Conservation (phyloP, 2,797 vertebrate species). For the Enteromius mattozi region DNA sequence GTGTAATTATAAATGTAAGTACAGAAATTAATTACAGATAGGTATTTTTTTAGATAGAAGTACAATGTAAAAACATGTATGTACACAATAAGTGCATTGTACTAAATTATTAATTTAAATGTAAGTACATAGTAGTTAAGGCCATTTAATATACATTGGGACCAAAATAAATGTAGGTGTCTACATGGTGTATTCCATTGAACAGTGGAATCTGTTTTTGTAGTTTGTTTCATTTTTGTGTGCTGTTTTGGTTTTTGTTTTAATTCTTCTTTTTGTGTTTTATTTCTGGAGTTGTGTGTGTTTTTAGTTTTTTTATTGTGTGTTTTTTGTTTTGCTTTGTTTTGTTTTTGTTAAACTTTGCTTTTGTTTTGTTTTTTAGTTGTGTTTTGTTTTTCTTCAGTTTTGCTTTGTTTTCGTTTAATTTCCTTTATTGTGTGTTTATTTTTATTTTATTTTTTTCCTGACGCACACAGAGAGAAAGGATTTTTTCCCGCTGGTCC, state of each 20-base stretch:
- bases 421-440: neutral
- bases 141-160: too few species aligned
- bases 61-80: too few species aligned
- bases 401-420: neutral
- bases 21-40: too few species aligned
- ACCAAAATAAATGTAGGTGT: neutral
- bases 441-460: neutral
- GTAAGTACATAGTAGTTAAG: too few species aligned
- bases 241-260: neutral
- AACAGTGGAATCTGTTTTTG: neutral
- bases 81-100: too few species aligned
- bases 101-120: too few species aligned
- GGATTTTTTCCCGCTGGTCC: neutral
- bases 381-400: neutral
- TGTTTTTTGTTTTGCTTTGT: neutral
- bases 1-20: too few species aligned
- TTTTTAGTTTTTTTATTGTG: neutral
- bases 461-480: neutral
- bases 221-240: neutral
- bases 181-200: too few species aligned
- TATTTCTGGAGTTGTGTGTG: neutral
- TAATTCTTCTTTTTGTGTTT: neutral
- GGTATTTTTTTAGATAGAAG: too few species aligned
- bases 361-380: neutral
- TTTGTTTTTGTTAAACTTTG: neutral